Base-by-base conservation (phyloP, 2,888 invertebrate genomes). In the Rhopalosiphum nymphaeae region DNA sequence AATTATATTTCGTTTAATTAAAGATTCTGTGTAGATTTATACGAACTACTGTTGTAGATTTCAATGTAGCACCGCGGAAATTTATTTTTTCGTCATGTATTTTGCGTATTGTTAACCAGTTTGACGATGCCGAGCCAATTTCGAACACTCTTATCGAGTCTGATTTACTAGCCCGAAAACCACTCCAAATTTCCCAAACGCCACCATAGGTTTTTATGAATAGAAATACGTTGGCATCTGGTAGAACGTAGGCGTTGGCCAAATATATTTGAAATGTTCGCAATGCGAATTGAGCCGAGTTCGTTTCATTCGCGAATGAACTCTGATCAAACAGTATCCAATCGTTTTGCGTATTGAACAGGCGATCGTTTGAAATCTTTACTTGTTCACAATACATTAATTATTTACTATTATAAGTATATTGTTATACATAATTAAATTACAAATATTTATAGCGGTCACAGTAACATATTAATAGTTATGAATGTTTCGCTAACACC, bases 291-390 rank as follows among this genome's bases (percentile, higher is more conserved):
- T 78, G 36, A 36, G 78, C 78, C 25, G 36, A 78, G 78, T 1
- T 36, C 78, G 21, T 78, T 21, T 78, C 78, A 25, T 36, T 78
- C 21, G 78, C 3, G 1, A 36, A 21, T 0, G 29, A 25, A 21
- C 36, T 56, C 10, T n/a, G 11, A 26, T 56, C n/a, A 0, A 93
- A 89, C 3, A 93, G 10, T 44, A 89, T 9, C 89, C 89, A 93
- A 36, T 93, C 93, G 46, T 89, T 93, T 93, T 93, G 89, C 44
- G 29, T 11, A 16, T 89, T 56, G 44, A 93, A 93, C 25, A 84
- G 3, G 25, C 89, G 93, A 3, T 44, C 3, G 0, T 56, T 84
- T 36, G 89, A 89, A 57, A 46, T 29, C 89, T 93, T 9, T 21
- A 78, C 3, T 1, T 21, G 21, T 21, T 21, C 3, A 36, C 9